Base-by-base conservation (phyloP, 2,888 invertebrate species). In the Phytoseiulus persimilis region DNA sequence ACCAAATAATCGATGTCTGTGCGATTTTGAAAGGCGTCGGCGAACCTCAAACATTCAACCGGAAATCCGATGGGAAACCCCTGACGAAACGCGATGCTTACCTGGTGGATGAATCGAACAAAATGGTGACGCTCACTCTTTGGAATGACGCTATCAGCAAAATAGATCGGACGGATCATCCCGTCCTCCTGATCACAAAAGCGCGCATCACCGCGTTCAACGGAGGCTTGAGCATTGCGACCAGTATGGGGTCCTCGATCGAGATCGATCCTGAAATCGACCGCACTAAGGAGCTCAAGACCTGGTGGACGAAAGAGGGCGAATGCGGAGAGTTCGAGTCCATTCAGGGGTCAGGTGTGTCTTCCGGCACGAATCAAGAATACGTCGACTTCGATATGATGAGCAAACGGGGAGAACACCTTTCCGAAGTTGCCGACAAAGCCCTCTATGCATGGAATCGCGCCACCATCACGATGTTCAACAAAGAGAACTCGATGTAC, bases 61-160 rank as follows among this genome's bases (percentile, higher is more conserved):
- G 96, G 0, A 95, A 94, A 91, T 94, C 94, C 90, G 95, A 96
- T 0, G 96, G 96, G 90, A 95, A 95, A 92, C 96, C 98, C 92
- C 93, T 98, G 90, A 96, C 95, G 91, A 99, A 99, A 92, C 94
- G 97, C 90, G 98, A 99, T 91, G 92, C 99, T 5, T 94, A 94
- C 2, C 92, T 99, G 5, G 96, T 99, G 0, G 99, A 99, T 93
- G 95, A 95, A 90, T 95, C 96, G 31, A 95, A 95, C 90, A 95
- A 95, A 83, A 95, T 95, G 90, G 94, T 96, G 32, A 93, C 93
- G n/a, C 92, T 98, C 3, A 98, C 98, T 0, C 93, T 99, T 0
- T 99, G 99, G 99, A 97, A 96, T 2, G 94, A 94, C 65, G 95
- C 93, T 90, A 93, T 91, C 84, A 87, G 33, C 84, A 90, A 87